These are phyloP conservation scores for Leptinotarsa haldemani DNA, from an alignment of 2,888 invertebrate genomes.

Conservation along the genomic window DNA sequence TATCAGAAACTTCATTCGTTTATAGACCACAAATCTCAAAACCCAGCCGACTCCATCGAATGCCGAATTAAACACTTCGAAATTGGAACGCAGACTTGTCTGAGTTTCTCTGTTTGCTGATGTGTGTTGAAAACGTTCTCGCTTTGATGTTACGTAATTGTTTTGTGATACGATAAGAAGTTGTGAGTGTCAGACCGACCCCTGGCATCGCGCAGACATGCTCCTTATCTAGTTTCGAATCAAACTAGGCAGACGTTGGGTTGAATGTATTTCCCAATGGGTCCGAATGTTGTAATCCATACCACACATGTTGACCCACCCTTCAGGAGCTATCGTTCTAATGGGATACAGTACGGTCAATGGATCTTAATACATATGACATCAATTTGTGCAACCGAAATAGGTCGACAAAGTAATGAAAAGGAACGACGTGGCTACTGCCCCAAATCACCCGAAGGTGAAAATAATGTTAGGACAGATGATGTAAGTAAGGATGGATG, in stretches of 20 bases:
- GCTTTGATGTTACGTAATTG: constrained; percentile 7
- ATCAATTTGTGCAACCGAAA: too few relatives aligned
- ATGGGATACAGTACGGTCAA: too few relatives aligned
- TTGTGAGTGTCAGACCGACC: constrained; percentile 11
- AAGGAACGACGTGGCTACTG: too few relatives aligned
- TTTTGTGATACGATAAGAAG: constrained; percentile 12
- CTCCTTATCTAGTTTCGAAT: background rate
- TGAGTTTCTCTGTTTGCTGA: background rate
- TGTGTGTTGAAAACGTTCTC: constrained; percentile 1
- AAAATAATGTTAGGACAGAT: too few relatives aligned
- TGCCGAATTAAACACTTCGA: too few relatives aligned
- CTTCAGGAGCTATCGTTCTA: background rate
- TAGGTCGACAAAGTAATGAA: too few relatives aligned
- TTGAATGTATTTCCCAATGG: background rate
- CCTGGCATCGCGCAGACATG: constrained; percentile 4
- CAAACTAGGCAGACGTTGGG: background rate
- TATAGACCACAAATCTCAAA: too few relatives aligned
- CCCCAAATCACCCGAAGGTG: too few relatives aligned
- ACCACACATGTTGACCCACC: background rate
- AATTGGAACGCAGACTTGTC: background rate
- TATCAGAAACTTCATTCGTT: too few relatives aligned
- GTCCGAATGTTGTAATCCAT: background rate
- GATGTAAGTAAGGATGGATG: too few relatives aligned
- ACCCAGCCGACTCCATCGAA: too few relatives aligned
- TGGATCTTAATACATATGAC: too few relatives aligned